These are phyloP conservation scores for Flexamia atlantica DNA, from an alignment of 2,888 invertebrate species.

Conservation along the genomic window DNA sequence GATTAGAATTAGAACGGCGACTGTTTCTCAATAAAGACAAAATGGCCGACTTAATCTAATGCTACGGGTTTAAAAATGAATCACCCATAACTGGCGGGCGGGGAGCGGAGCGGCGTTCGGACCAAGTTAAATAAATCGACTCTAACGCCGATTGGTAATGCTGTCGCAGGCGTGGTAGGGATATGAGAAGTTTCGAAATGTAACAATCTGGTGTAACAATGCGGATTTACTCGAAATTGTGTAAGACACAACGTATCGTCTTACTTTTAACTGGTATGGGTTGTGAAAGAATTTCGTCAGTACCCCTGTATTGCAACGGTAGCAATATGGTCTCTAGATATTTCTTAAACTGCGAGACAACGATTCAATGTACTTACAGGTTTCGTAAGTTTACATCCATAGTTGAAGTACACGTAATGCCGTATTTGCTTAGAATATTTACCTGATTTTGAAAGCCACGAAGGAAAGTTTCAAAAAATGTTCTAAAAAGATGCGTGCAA, in stretches of 20 bases:
- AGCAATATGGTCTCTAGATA: no score
- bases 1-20: slow-evolving; percentile 56
- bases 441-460: no score
- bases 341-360: no score
- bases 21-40: slow-evolving; percentile 55
- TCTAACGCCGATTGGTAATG: slow-evolving; percentile 12
- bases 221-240: background rate
- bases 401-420: no score
- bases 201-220: background rate
- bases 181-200: background rate
- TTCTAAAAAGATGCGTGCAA: no score
- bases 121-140: slow-evolving; percentile 28
- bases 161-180: slow-evolving; percentile 4
- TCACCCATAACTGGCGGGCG: slow-evolving; percentile 22
- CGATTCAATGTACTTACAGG: no score
- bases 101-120: background rate
- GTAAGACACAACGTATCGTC: background rate
- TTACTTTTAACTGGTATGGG: background rate
- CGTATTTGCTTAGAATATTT: no score
- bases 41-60: slow-evolving; percentile 53
- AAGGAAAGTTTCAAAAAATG: no score
- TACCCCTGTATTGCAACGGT: no score
- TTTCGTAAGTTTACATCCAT: no score
- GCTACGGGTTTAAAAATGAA: slow-evolving; percentile 57
- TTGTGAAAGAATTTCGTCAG: no score